Evolutionary conservation across 1,140 invertebrate species (phyloP), one percentile per base, ranked within the genome.

Genomic region (Arion vulgaris): DNA sequence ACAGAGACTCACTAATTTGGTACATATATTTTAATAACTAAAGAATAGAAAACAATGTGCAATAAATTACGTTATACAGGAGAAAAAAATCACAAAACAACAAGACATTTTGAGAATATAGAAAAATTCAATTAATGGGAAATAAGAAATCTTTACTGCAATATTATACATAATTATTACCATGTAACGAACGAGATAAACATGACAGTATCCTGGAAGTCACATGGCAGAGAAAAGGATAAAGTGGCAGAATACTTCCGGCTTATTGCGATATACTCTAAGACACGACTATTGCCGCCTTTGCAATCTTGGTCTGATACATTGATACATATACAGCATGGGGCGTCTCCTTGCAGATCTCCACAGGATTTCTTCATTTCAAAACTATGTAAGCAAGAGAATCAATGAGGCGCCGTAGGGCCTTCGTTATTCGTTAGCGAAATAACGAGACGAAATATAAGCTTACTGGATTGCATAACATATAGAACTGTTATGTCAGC

Each of bases 341-440:
- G 62, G 62, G 62, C n/a, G 62, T 66, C 62, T 66, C 62, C 62
- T 4, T 32, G 62, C 7, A 66, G 62, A 66, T 66, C 62, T 32
- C 7, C n/a, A 23, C n/a, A 28, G 28, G 62, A 66, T 66, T 66
- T 66, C 62, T 34, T 66, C 62, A 66, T 66, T 32, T 66, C n/a
- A 66, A 28, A 66, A 66, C n/a, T 66, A 32, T 66, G 62, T 66
- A 66, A 66, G 62, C 62, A 66, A 66, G 62, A 66, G 62, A 66
- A 66, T 66, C 62, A 66, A 32, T 5, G 2, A 7, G 62, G 62
- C 62, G 17, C 62, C 17, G 62, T 32, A 15, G 62, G 9, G 9
- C 23, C 15, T 11, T 57, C 53, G 9, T n/a, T 23, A n/a, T 57
- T 23, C 19, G 17, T 19, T n/a, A 57, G 15, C 17, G 53, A 5